Evolutionary conservation across 2,113 vertebrate species (phyloP).

Genomic region (Albula goreensis): DNA sequence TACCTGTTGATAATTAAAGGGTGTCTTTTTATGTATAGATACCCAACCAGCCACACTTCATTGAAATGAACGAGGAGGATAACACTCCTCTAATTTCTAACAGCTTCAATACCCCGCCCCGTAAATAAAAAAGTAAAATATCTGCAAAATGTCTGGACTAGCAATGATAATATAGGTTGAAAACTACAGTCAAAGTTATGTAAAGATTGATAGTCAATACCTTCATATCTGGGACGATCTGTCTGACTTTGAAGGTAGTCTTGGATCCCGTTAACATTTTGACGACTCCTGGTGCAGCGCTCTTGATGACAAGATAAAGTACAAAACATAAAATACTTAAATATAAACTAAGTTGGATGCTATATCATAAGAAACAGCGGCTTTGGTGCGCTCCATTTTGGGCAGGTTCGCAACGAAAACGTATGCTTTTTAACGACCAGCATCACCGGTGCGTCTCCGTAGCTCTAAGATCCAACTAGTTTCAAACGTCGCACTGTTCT

Average conservation of each 20-base stretch:
- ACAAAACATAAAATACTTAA: conserved; percentile 1
- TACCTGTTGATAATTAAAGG: neutral
- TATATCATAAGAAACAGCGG: neutral
- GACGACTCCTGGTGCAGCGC: conserved; percentile 5
- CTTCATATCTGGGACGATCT: conserved; percentile 73
- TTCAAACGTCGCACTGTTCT: conserved; percentile 39
- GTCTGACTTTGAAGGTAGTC: conserved; percentile 78
- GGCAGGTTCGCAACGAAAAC: neutral
- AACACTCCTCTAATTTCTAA: neutral
- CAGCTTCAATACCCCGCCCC: neutral
- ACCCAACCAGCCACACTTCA: neutral
- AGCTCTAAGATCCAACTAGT: conserved; percentile 36
- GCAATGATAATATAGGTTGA: neutral
- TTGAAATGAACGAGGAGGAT: neutral
- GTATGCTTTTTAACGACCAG: conserved; percentile 20
- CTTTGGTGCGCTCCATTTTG: conserved; percentile 31
- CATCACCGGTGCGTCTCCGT: conserved; percentile 36
- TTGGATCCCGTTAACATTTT: conserved; percentile 76
- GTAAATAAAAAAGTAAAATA: neutral
- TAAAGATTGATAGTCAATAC: conserved; percentile 48
- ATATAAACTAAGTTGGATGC: neutral
- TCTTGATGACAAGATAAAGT: neutral
- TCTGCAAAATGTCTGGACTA: neutral
- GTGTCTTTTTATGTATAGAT: neutral
- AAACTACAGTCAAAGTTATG: neutral